Evolutionary conservation across 2,797 vertebrate species (phyloP).

Genomic region (Sciurus carolinensis): DNA sequence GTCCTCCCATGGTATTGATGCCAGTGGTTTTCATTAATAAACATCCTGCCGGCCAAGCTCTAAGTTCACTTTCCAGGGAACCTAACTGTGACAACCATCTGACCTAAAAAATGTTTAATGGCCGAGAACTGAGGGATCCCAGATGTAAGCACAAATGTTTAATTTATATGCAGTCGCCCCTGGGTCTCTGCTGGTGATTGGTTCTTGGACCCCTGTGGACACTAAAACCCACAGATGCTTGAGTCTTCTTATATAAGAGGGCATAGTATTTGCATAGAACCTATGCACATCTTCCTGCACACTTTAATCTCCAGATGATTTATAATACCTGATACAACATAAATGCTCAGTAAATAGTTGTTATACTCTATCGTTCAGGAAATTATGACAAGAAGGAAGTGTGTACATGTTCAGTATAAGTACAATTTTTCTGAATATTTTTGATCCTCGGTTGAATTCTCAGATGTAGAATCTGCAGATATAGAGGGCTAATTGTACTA

Average conservation of each 20-base stretch:
- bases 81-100: neutral
- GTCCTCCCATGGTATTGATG: neutral
- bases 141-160: neutral
- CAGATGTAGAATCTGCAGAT: neutral
- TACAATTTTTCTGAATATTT: neutral
- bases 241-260: no score
- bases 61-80: neutral
- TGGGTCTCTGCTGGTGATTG: neutral
- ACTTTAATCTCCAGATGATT: no score
- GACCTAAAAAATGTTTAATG: neutral
- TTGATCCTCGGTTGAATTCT: neutral
- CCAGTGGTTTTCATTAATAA: neutral
- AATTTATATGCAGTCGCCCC: neutral
- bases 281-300: neutral
- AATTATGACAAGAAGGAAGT: neutral
- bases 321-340: no score
- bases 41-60: neutral
- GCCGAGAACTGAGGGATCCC: neutral
- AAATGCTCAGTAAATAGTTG: no score
- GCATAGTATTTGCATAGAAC: neutral
- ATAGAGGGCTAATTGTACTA: neutral
- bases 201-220: neutral
- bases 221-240: neutral
- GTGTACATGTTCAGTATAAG: no score
- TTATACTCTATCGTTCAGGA: neutral